These are phyloP conservation scores for Drosophila ohnishii DNA, from an alignment of 1,140 invertebrate species.

Conservation along the genomic window DNA sequence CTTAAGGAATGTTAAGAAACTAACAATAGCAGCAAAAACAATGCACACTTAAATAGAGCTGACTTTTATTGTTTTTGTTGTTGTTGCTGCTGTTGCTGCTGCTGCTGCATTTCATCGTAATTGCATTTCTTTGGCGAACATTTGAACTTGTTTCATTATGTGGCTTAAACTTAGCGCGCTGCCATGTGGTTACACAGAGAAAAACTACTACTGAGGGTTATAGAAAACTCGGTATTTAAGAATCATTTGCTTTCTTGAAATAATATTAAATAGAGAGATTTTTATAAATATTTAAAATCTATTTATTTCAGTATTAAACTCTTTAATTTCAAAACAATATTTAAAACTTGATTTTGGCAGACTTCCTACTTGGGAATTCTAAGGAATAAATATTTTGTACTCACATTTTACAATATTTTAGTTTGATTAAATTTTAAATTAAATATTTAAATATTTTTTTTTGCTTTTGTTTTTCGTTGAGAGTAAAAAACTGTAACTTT, in stretches of 20 bases:
- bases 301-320: neutral
- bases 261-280: neutral
- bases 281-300: too few relatives aligned
- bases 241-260: neutral
- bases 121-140: conserved; percentile 79
- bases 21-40: conserved; percentile 53
- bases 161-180: conserved; percentile 59
- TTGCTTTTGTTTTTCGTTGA: neutral
- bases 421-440: too few relatives aligned
- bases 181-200: conserved; percentile 21
- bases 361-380: neutral
- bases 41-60: conserved; percentile 63
- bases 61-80: conserved; percentile 44
- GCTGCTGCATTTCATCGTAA: conserved; percentile 63
- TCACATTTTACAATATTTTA: too few relatives aligned
- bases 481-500: neutral
- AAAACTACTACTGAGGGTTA: neutral
- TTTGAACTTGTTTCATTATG: conserved; percentile 76
- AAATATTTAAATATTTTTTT: neutral
- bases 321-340: neutral
- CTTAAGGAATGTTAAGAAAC: conserved; percentile 55
- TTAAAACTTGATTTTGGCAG: neutral
- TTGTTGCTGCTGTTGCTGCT: conserved; percentile 21
- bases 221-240: neutral
- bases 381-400: neutral